These are phyloP conservation scores for Tiliacea aurago DNA, from an alignment of 2,888 invertebrate species.

Conservation along the genomic window DNA sequence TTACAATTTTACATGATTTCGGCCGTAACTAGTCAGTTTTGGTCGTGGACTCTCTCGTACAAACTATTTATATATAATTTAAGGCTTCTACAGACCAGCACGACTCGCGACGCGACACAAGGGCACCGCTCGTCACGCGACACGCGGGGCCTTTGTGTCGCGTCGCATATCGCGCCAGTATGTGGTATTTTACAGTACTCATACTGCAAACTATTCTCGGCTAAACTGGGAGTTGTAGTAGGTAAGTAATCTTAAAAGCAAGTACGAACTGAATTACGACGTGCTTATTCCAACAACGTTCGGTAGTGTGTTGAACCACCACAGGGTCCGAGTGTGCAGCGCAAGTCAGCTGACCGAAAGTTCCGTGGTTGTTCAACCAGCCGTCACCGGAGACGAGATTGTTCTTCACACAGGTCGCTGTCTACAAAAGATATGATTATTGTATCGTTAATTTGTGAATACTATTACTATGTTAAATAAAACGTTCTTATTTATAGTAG, in stretches of 20 bases:
- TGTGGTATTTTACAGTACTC: too few relatives aligned
- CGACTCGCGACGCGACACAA: too few relatives aligned
- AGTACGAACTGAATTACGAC: constrained; percentile 82
- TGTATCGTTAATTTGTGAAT: too few relatives aligned
- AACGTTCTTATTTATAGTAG: neutral
- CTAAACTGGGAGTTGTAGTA: neutral
- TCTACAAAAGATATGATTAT: constrained; percentile 67
- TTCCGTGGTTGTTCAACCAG: constrained; percentile 79
- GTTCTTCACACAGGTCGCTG: constrained; percentile 79
- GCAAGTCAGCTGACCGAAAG: constrained; percentile 84
- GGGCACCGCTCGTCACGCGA: too few relatives aligned
- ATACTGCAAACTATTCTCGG: neutral
- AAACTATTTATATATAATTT: too few relatives aligned
- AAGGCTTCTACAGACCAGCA: too few relatives aligned
- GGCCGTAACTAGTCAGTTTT: neutral
- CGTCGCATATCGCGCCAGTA: too few relatives aligned
- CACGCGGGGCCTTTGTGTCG: too few relatives aligned
- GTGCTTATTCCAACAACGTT: constrained; percentile 83
- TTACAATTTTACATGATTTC: neutral
- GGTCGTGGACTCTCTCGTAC: neutral
- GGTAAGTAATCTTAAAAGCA: constrained; percentile 56
- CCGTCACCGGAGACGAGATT: constrained; percentile 77
- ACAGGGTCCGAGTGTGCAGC: constrained; percentile 79
- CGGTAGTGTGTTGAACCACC: constrained; percentile 80
- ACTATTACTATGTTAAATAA: too few relatives aligned